Evolutionary conservation across 2,113 vertebrate species (phyloP).

Genomic region (Cichladusa arquata): DNA sequence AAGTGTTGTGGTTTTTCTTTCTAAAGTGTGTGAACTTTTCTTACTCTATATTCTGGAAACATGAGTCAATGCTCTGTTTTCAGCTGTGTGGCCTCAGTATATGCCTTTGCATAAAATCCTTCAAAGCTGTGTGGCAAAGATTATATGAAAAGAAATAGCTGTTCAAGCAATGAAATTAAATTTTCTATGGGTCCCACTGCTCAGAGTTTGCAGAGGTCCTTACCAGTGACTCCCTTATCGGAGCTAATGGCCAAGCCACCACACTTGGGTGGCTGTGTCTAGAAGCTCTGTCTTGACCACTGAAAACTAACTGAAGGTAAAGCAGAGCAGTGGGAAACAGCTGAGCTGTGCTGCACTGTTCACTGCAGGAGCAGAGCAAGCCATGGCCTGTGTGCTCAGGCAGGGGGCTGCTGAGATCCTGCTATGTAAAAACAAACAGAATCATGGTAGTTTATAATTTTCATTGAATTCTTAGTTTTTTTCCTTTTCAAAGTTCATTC

Average conservation of each 20-base stretch:
- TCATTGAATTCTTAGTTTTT: background rate
- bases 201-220: background rate
- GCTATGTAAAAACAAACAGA: background rate
- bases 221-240: background rate
- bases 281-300: background rate
- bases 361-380: background rate
- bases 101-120: background rate
- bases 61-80: background rate
- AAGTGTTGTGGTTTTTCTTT: constrained; percentile 1
- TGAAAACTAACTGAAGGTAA: background rate
- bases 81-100: background rate
- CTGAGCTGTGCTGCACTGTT: background rate
- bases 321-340: background rate
- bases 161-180: background rate
- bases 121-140: background rate
- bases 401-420: background rate
- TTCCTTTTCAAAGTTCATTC: background rate
- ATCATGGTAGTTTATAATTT: background rate
- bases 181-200: background rate
- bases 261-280: background rate
- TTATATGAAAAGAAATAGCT: background rate
- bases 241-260: background rate
- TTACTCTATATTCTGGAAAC: constrained; percentile 10
- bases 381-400: background rate
- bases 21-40: constrained; percentile 25